Base-by-base conservation (phyloP, 2,113 vertebrate species). In the Clupea harengus region DNA sequence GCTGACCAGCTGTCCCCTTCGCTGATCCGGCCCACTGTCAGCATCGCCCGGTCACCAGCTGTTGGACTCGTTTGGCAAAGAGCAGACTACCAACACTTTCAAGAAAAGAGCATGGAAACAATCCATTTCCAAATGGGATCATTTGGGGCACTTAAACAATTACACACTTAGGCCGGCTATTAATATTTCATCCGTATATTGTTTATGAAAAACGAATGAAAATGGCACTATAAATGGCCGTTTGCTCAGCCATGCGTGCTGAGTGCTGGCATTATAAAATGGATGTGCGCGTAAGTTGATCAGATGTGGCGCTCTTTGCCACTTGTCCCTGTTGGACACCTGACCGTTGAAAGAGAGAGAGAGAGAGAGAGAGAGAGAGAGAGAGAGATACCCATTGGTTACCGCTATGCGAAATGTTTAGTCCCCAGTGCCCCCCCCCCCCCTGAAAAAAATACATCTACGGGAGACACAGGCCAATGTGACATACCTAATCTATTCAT, bases 121-220 rank as follows among this genome's bases (percentile, higher is more conserved):
- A 95, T 95, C 95, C 94, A 95, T 95, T 95, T 93, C 93, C 94
- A 96, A 94, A 96, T 95, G 96, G 93, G 95, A 95, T 96, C 96
- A 95, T 97, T 97, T 96, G 96, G 93, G 94, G 94, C 95, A 96
- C 96, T 96, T 97, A 95, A 95, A 96, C 95, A 96, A 96, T 97
- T 94, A 96, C 92, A 95, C 93, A 89, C 89, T 92, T 91, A 89
- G 91, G 91, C 92, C 91, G 90, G 88, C 89, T 91, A 95, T 96
- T 94, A 96, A 96, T 97, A 95, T 96, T 96, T 95, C 92, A 95
- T 93, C 91, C 87, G 67, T 89, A 92, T 94, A 93, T 95, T 94
- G 94, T 95, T 95, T 92, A 92, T 93, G 92, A 89, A 93, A 91
- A 93, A 92, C 86, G 87, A 91, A 90, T 54, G 92, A 89, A 78